A percentile compares a stretch with the other conserved stretches of the same genome.
phyloP scores from a whole-genome alignment of 2,888 invertebrate species.

The Chesias legatella region DNA sequence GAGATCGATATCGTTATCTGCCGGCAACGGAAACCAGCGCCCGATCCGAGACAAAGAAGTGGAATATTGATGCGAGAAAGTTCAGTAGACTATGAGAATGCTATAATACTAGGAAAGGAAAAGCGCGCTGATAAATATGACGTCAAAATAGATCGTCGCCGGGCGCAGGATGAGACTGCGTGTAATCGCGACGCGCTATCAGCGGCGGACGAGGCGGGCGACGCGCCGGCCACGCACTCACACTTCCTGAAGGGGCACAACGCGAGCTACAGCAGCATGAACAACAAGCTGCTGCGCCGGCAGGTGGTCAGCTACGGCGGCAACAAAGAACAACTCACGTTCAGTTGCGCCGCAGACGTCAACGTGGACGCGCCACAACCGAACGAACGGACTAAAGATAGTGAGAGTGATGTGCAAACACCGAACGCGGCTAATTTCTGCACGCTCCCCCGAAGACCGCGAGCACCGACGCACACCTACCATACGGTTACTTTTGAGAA shows the following conservation, averaged over 20 bases:
- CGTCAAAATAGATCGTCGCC: slow-evolving; percentile 86
- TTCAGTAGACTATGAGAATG: slow-evolving; percentile 86
- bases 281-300: slow-evolving; percentile 79
- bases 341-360: slow-evolving; percentile 66
- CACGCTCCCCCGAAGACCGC: slow-evolving; percentile 85
- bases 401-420: slow-evolving; percentile 63
- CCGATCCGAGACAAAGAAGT: slow-evolving; percentile 44
- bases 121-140: slow-evolving; percentile 70
- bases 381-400: slow-evolving; percentile 51
- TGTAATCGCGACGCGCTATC: slow-evolving; percentile 75
- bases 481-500: slow-evolving; percentile 89
- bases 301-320: slow-evolving; percentile 80
- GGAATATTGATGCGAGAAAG: slow-evolving; percentile 81
- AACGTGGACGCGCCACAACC: slow-evolving; percentile 66
- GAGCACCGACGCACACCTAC: slow-evolving; percentile 84
- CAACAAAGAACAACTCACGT: slow-evolving; percentile 64
- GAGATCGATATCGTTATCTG: slow-evolving; percentile 85
- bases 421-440: slow-evolving; percentile 83
- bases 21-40: slow-evolving; percentile 58
- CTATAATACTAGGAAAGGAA: slow-evolving; percentile 75
- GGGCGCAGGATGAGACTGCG: slow-evolving; percentile 76
- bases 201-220: slow-evolving; percentile 63
- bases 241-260: slow-evolving; percentile 83
- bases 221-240: slow-evolving; percentile 67
- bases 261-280: slow-evolving; percentile 82